A percentile compares a stretch with the other conserved stretches of the same genome.
Conservation (phyloP, 2,113 vertebrate genomes). For the Trichechus manatus region DNA sequence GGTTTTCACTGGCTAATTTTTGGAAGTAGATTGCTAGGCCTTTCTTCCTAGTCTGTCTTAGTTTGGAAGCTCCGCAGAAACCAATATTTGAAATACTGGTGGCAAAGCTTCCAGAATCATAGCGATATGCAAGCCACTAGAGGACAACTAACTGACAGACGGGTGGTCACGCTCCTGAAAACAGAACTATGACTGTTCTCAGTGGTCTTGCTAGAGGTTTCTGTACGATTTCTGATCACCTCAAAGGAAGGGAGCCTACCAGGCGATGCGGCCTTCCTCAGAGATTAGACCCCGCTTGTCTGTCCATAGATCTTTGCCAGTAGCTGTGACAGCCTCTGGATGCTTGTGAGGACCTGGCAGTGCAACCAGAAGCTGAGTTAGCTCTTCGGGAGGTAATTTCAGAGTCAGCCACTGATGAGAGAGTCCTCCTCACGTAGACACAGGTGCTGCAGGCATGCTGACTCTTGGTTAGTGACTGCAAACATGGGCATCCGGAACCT, state of each 20-base stretch:
- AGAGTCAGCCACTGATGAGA: neutral
- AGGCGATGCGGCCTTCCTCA: neutral
- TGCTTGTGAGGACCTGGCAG: neutral
- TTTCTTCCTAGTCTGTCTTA: too few species aligned
- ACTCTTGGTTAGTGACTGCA: neutral
- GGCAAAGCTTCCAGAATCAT: too few species aligned
- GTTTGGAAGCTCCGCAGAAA: too few species aligned
- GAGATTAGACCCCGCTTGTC: neutral
- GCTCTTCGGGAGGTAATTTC: neutral
- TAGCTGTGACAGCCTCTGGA: neutral
- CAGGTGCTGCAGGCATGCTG: neutral
- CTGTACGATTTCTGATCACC: neutral
- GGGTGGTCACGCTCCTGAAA: neutral
- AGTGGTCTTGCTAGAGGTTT: neutral
- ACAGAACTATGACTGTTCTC: neutral
- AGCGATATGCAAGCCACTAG: too few species aligned
- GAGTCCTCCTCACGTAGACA: neutral
- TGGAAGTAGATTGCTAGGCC: too few species aligned
- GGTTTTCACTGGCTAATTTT: too few species aligned
- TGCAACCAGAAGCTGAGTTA: neutral
- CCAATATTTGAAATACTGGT: too few species aligned
- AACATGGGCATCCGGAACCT: neutral
- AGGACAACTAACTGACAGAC: too few species aligned
- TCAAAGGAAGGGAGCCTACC: neutral
- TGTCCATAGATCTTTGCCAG: neutral